A percentile compares a stretch with the other conserved stretches of the same genome.
These are phyloP conservation scores for Abscondita cerata DNA, from an alignment of 2,888 invertebrate species.

Conservation along the genomic window DNA sequence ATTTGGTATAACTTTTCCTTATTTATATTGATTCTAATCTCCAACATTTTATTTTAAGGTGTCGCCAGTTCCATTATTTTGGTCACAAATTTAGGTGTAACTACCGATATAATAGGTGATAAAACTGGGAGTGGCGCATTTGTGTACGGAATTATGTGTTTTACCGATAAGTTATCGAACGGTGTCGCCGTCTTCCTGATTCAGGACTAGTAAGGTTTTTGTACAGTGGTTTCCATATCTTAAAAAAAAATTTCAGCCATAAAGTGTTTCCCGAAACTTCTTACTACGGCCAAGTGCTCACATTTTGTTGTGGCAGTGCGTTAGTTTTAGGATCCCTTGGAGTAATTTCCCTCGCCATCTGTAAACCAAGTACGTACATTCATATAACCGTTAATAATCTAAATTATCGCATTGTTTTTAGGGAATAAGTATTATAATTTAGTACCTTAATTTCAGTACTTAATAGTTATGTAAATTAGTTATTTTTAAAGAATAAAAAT, in stretches of 20 bases:
- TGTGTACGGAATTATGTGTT: constrained; percentile 92
- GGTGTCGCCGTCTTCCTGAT: constrained; percentile 85
- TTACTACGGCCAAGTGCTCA: constrained; percentile 13
- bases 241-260: constrained; percentile 54
- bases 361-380: not conserved
- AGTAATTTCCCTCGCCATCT: constrained; percentile 46
- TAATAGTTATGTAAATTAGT: too few relatives aligned
- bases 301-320: constrained; percentile 15
- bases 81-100: constrained; percentile 85
- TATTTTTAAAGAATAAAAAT: too few relatives aligned
- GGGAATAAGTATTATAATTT: too few relatives aligned
- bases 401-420: too few relatives aligned
- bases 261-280: constrained; percentile 43
- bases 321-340: constrained; percentile 59
- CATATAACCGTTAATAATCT: too few relatives aligned
- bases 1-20: constrained; percentile 9
- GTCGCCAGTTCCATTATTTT: constrained; percentile 83
- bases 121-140: constrained; percentile 87
- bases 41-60: constrained; percentile 63
- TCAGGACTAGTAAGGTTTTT: constrained; percentile 73
- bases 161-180: constrained; percentile 88
- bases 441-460: too few relatives aligned
- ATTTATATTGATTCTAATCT: not conserved
- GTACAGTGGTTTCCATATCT: not conserved
- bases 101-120: constrained; percentile 87